Evolutionary conservation across 1,140 invertebrate genomes (phyloP), one percentile per base, ranked within the genome.

Genomic region (Brachionus plicatilis): DNA sequence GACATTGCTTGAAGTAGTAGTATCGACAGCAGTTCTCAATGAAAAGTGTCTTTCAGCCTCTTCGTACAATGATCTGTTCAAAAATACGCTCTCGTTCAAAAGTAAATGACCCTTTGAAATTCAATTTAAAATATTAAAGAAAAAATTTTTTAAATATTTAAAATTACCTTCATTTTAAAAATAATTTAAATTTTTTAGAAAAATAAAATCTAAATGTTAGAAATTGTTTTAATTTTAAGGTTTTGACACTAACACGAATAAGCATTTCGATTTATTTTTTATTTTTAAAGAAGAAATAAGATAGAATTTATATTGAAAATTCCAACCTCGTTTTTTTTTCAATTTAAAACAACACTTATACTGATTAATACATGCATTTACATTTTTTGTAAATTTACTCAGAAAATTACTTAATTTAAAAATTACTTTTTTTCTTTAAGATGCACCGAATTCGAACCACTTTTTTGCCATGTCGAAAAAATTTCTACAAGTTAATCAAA

Each of bases 61-160:
- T 56, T 80, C 29, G 56, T 53, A 80, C 47, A 80, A 80, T 80
- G 78, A 80, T 80, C 78, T 56, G 9, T 80, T 53, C 24, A 53
- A 80, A 65, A 80, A 80, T 20, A 78, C 75, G 24, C 43, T 78
- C 17, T 78, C 75, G 14, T 45, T 78, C 29, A 78, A 29, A n/a
- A 78, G 41, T 37, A 70, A 70, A n/a, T 33, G 5, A 7, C 29
- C 66, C 66, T 70, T 75, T 45, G 12, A n/a, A 43, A 75, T 17
- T 29, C 6, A 65, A 65, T 24, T 65, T 24, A 45, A 75, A 47
- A 47, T 12, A 1, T 70, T 33, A 2, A 65, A 65, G 27, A 0
- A 24, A 24, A 65, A 24, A n/a, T 3, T 70, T 14, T 37, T n/a
- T 4, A 37, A 70, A 37, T 14, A 29, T 33, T 66, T 33, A n/a